Conservation (phyloP, 2,113 vertebrate species). For the Limnothrissa miodon region DNA sequence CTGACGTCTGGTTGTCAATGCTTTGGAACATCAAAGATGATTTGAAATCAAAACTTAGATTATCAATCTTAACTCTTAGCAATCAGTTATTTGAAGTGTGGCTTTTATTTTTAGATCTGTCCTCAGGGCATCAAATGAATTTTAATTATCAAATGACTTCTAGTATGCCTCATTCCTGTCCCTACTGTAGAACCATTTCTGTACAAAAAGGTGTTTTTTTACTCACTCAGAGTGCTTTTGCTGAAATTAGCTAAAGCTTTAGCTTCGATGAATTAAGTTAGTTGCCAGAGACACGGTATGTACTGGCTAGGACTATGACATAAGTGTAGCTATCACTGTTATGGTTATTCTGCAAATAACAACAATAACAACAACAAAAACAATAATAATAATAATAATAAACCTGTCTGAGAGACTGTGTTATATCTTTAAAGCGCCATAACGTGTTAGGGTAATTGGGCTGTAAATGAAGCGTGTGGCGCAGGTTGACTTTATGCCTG, state of each 20-base stretch:
- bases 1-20: neutral
- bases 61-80: too few relatives aligned
- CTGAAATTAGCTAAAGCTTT: neutral
- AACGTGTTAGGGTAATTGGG: neutral
- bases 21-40: neutral
- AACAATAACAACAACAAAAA: neutral
- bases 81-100: too few relatives aligned
- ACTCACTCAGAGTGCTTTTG: neutral
- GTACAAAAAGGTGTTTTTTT: neutral
- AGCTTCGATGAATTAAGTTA: neutral
- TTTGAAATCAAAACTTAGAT: neutral
- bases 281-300: too few relatives aligned
- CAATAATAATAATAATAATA: neutral
- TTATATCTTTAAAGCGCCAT: constrained; percentile 1
- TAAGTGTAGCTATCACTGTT: too few relatives aligned
- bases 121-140: neutral
- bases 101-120: too few relatives aligned
- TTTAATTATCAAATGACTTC: neutral
- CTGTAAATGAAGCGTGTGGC: neutral
- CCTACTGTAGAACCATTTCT: neutral
- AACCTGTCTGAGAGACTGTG: neutral
- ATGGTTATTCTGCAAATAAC: too few relatives aligned
- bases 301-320: too few relatives aligned
- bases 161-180: neutral
- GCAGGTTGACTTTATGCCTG: neutral